These are phyloP conservation scores for Ciconia boyciana DNA, from an alignment of 2,113 vertebrate species.

Conservation along the genomic window DNA sequence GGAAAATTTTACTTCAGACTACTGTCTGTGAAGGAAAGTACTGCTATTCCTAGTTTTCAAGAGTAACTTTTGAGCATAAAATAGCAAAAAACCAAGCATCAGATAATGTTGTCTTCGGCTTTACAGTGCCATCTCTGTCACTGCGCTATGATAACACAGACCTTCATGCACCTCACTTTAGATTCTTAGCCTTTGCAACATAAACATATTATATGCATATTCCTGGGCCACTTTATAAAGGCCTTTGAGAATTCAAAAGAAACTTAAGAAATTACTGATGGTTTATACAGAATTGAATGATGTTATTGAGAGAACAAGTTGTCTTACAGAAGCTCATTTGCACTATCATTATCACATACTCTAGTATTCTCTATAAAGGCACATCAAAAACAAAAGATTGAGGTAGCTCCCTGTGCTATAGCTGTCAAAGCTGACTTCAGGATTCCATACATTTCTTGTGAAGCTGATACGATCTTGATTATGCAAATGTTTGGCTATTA, in stretches of 20 bases:
- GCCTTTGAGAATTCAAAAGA: neutral
- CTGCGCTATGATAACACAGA: accelerated
- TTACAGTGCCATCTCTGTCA: neutral
- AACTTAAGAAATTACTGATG: neutral
- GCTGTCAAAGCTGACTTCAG: conserved; percentile 13
- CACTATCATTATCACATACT: neutral
- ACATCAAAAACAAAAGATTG: neutral
- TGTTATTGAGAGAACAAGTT: neutral
- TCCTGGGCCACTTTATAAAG: neutral
- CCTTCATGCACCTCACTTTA: neutral
- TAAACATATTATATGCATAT: neutral
- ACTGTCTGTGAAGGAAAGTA: neutral
- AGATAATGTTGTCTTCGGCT: neutral
- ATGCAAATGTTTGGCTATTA: neutral
- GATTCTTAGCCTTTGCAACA: neutral
- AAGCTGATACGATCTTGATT: neutral
- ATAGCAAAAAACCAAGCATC: neutral
- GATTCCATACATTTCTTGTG: neutral
- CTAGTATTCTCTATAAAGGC: neutral
- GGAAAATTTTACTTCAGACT: neutral
- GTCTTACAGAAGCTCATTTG: neutral
- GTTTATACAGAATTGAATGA: neutral
- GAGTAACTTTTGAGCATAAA: neutral
- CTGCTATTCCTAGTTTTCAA: neutral
- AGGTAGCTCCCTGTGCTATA: neutral